A percentile compares a stretch with the other conserved stretches of the same genome.
Evolutionary conservation across 2,113 vertebrate species (phyloP).

Genomic region (Sinocyclocheilus grahami): DNA sequence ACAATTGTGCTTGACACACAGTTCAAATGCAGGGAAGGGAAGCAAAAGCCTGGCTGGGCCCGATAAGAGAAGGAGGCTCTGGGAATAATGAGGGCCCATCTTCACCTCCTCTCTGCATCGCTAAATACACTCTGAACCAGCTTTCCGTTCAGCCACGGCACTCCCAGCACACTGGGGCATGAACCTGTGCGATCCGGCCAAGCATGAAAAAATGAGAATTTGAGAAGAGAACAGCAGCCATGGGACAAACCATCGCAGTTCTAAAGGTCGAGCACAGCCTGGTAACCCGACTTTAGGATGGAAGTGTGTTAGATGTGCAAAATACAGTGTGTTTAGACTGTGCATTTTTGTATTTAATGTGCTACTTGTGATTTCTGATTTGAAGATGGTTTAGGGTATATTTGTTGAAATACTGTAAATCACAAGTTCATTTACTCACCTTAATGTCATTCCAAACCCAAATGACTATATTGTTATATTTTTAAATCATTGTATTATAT

Average conservation of each 20-base stretch:
- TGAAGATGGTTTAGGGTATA: too few species aligned
- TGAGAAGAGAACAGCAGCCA: slow-evolving; percentile 4
- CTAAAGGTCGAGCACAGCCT: background rate
- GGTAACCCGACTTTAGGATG: background rate
- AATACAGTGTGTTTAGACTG: background rate
- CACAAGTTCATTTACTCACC: too few species aligned
- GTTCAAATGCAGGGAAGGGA: slow-evolving; percentile 47
- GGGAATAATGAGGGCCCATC: slow-evolving; percentile 34
- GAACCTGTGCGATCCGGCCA: background rate
- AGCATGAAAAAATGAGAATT: background rate
- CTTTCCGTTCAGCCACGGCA: background rate
- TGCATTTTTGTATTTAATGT: background rate
- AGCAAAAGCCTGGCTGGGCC: slow-evolving; percentile 57
- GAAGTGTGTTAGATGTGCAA: background rate
- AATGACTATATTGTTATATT: too few species aligned
- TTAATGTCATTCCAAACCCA: too few species aligned
- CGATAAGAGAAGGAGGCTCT: slow-evolving; percentile 59
- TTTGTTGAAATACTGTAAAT: too few species aligned
- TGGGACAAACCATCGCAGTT: background rate
- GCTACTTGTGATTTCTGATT: too few species aligned
- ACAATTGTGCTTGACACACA: slow-evolving; percentile 47
- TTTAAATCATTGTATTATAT: too few species aligned
- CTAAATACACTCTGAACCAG: slow-evolving; percentile 17
- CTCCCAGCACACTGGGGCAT: background rate
- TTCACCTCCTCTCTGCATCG: slow-evolving; percentile 25